Base-by-base conservation (phyloP, 2,797 vertebrate species). In the Graptemys geographica region DNA sequence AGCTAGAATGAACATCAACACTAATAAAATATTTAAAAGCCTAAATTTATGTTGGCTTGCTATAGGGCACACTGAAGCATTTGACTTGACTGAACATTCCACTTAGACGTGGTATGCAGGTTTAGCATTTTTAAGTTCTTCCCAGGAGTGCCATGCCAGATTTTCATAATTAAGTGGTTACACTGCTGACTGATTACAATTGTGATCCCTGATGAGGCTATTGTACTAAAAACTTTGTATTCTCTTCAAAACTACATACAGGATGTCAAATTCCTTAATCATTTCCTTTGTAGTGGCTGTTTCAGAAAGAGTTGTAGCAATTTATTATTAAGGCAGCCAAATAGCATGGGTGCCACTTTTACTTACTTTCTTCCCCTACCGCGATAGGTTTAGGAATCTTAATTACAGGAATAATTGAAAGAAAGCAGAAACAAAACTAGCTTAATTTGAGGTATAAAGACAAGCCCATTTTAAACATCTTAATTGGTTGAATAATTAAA, bases 121-220 rank as follows among this genome's bases (percentile, higher is more conserved):
- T 92, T 95, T 94, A 93, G 92, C 90, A 92, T 84, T 88, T 94
- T 85, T 79, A 85, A 95, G 93, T 96, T 93, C 93, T 79, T 62
- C 93, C 94, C 95, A 90, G 93, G 96, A 97, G 96, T 92, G 65
- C 79, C 52, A 9, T 28, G 88, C 78, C 94, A 90, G 94, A 93
- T 96, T 96, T 94, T 79, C 74, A 78, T 91, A 96, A 97, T 98
- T 95, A 96, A 98, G 93, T 94, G 91, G 88, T 94, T 51, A 79
- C 79, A 92, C 74, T 92, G 89, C 96, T 97, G 88, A 86, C 88
- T 81, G 86, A 89, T 96, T 93, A 88, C 79, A 87, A 25, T 82
- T 8, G 82, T 81, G 83, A 96, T 93, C 83, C 92, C 95, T 92
- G 84, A 91, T 89, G 92, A 93, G 80, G 81, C 84, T 83, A 76